These are phyloP conservation scores for western clawed frog (Xenopus tropicalis) DNA, from an alignment of 2,113 vertebrate genomes.

Conservation along the genomic window DNA sequence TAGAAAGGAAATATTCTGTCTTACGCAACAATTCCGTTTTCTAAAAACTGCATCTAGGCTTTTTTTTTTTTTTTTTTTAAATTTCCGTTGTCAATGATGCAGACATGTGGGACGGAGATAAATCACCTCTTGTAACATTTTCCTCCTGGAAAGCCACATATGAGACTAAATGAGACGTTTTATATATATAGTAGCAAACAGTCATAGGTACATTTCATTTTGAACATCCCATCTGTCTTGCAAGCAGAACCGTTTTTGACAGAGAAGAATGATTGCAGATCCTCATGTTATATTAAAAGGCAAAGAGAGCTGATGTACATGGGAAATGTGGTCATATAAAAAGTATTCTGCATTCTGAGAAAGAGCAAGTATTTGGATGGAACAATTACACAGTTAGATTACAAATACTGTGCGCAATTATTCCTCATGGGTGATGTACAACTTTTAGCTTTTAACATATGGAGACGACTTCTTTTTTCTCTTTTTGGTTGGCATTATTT, in stretches of 20 bases:
- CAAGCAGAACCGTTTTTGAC: slow-evolving; percentile 66
- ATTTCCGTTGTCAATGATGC: slow-evolving; percentile 62
- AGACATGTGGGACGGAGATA: slow-evolving; percentile 65
- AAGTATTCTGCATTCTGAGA: slow-evolving; percentile 14
- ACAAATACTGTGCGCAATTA: background rate
- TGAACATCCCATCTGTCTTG: slow-evolving; percentile 77
- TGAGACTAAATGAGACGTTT: slow-evolving; percentile 76
- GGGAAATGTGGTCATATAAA: slow-evolving; percentile 1
- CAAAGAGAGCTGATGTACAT: slow-evolving; percentile 53
- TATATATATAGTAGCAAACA: slow-evolving; percentile 77
- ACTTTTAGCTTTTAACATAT: background rate
- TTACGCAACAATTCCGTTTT: slow-evolving; percentile 24
- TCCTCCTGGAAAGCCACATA: slow-evolving; percentile 77
- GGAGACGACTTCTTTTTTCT: background rate
- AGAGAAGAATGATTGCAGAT: slow-evolving; percentile 60
- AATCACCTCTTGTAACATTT: slow-evolving; percentile 68
- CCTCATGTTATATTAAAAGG: slow-evolving; percentile 53
- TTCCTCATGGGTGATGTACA: background rate
- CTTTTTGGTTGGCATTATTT: background rate
- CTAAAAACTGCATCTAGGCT: slow-evolving; percentile 51
- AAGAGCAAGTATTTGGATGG: background rate
- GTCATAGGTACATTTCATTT: slow-evolving; percentile 76
- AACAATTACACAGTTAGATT: background rate
- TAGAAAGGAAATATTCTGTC: too few relatives aligned
- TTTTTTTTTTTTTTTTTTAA: slow-evolving; percentile 54